Evolutionary conservation across 1,140 invertebrate species (phyloP), one percentile per base, ranked within the genome.

Genomic region (Hypsibius dujardini): DNA sequence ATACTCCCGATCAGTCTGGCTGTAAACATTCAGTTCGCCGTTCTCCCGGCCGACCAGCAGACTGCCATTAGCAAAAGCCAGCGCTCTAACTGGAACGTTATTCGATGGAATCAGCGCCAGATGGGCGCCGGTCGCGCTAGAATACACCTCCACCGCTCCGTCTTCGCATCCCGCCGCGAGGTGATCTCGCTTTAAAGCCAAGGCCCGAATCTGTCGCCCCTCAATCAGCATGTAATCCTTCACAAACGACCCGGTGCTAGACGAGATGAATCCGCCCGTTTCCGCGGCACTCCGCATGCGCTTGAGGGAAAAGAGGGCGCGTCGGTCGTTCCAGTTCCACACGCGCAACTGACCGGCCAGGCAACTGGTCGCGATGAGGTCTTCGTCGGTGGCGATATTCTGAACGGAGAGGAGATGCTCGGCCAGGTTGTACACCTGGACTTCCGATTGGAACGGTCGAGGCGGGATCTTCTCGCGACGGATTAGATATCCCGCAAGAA

Each of bases 281-380:
- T 28, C 28, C 28, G 28, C 28, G 28, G 28, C 28, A 28, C 28
- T 28, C 28, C 28, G 28, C 28, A 28, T 28, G 28, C 28, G 28
- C 28, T 28, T 28, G 28, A 28, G 28, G 28, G 28, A 28, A 28
- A 28, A 28, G 28, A 28, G 28, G 28, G 28, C 28, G 28, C 28
- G 28, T 28, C 50, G 7, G 7, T 56, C 62, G 42, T 67, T 67
- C 62, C 62, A 67, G 42, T 67, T 42, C 62, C 62, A 67, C 62
- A 67, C 42, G 12, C 62, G 62, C 12, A 67, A 15, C 62, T 67
- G 62, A 67, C 62, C 62, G 62, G 12, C 62, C 12, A 7, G 42
- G 42, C 62, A 67, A 42, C 62, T 67, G 42, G 62, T 67, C 3
- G 62, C 62, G 0, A 67, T 42, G 12, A 12, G 62, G 42, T 67